These are phyloP conservation scores for Pyrocephalus nanus DNA, from an alignment of 2,797 vertebrate genomes.

Conservation along the genomic window DNA sequence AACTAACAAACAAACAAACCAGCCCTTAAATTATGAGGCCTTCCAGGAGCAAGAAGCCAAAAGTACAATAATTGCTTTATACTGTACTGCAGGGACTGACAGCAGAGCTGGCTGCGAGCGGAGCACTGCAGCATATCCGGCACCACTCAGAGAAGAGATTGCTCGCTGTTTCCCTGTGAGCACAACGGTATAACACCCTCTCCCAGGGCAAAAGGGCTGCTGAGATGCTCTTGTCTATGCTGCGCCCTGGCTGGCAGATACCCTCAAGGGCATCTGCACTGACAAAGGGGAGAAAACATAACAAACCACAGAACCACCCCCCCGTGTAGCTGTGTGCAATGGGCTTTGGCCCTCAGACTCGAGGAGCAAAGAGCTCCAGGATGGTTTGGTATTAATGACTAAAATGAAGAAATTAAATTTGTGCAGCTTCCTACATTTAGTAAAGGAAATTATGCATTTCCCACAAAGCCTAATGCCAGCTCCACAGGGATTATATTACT, in stretches of 20 bases:
- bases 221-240: not conserved
- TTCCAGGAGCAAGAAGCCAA: constrained; percentile 29
- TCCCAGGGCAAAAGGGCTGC: not conserved
- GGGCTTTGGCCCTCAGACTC: not conserved
- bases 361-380: not conserved
- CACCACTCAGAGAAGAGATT: not conserved
- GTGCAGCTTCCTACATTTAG: constrained; percentile 43
- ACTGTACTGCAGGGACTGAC: not conserved
- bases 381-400: constrained; percentile 54
- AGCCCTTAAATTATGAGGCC: constrained; percentile 16
- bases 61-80: not conserved
- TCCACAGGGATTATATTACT: constrained; percentile 59
- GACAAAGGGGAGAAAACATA: not conserved
- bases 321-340: not conserved
- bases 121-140: not conserved
- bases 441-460: constrained; percentile 68
- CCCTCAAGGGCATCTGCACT: not conserved
- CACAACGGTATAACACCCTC: rapidly evolving
- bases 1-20: constrained; percentile 46
- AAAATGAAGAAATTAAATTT: constrained; percentile 61
- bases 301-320: not conserved
- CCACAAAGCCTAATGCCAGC: constrained; percentile 54
- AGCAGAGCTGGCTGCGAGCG: rapidly evolving
- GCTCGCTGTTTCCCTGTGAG: rapidly evolving
- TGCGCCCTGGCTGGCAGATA: not conserved